Conservation (phyloP, 2,888 invertebrate species). For the Drosophila fulvimacula region DNA sequence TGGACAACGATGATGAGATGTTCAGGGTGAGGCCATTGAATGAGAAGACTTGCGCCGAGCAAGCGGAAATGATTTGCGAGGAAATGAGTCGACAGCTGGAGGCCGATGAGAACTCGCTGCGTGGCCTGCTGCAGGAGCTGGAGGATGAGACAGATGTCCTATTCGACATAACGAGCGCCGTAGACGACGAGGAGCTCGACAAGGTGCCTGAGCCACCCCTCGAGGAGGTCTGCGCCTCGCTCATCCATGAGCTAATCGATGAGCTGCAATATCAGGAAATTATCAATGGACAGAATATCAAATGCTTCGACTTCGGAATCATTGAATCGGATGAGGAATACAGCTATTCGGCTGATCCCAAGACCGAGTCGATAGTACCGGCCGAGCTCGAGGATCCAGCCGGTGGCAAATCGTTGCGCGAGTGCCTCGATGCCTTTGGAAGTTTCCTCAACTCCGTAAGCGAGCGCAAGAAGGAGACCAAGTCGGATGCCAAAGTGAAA, state of each 20-base stretch:
- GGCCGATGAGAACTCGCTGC: slow-evolving; percentile 64
- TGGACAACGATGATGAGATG: slow-evolving; percentile 7
- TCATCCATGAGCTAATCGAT: slow-evolving; percentile 62
- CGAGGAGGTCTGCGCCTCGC: slow-evolving; percentile 37
- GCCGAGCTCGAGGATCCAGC: slow-evolving; percentile 50
- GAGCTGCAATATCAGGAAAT: slow-evolving; percentile 39
- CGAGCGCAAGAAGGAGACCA: slow-evolving; percentile 18
- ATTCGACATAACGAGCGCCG: slow-evolving; percentile 38
- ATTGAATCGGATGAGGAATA: slow-evolving; percentile 72
- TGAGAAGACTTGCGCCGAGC: slow-evolving; percentile 23
- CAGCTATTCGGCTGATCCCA: slow-evolving; percentile 51
- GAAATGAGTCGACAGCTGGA: slow-evolving; percentile 44
- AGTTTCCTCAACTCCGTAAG: slow-evolving; percentile 41
- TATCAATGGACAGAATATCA: slow-evolving; percentile 34
- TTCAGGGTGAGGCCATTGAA: slow-evolving; percentile 8
- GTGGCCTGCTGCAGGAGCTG: slow-evolving; percentile 63
- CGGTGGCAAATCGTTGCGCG: slow-evolving; percentile 61
- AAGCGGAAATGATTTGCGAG: slow-evolving; percentile 46
- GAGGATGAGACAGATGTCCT: slow-evolving; percentile 64
- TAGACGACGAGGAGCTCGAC: slow-evolving; percentile 27
- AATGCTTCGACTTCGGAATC: slow-evolving; percentile 58
- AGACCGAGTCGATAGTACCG: slow-evolving; percentile 36
- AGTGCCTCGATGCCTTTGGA: slow-evolving; percentile 60
- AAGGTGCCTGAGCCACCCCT: slow-evolving; percentile 28
- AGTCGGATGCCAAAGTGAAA: slow-evolving; percentile 9